Evolutionary conservation across 2,888 invertebrate genomes (phyloP).

Genomic region (Chalcis sispes): DNA sequence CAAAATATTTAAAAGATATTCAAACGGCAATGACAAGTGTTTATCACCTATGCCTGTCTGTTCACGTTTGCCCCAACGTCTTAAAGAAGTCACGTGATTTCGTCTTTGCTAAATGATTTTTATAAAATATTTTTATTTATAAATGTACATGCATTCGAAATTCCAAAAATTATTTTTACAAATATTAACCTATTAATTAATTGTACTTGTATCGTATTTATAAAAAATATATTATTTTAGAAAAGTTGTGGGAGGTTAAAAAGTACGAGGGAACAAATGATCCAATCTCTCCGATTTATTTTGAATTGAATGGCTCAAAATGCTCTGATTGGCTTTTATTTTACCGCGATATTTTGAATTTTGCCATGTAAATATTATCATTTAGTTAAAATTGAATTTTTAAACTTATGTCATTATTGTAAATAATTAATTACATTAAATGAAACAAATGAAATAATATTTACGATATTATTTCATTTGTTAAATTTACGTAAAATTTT

Average conservation of each 20-base stretch:
- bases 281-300: constrained; percentile 24
- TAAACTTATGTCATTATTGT: too few relatives aligned
- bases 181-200: too few relatives aligned
- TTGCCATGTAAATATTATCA: too few relatives aligned
- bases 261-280: background rate
- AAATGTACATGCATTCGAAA: too few relatives aligned
- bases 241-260: constrained; percentile 1
- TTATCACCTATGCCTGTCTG: constrained; percentile 30
- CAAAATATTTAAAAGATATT: constrained; percentile 37
- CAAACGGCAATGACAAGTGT: constrained; percentile 52
- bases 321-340: background rate
- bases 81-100: constrained; percentile 46
- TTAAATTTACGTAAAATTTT: background rate
- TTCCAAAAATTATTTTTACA: too few relatives aligned
- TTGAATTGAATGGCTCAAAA: background rate
- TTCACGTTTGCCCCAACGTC: constrained; percentile 32
- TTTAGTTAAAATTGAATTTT: too few relatives aligned
- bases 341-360: background rate
- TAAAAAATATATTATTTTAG: background rate
- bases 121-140: background rate
- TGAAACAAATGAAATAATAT: background rate
- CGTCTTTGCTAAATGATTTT: background rate
- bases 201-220: background rate
- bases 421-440: too few relatives aligned
- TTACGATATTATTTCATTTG: background rate